phyloP scores from a whole-genome alignment of 2,888 invertebrate genomes.

The Andrena bicolor region DNA sequence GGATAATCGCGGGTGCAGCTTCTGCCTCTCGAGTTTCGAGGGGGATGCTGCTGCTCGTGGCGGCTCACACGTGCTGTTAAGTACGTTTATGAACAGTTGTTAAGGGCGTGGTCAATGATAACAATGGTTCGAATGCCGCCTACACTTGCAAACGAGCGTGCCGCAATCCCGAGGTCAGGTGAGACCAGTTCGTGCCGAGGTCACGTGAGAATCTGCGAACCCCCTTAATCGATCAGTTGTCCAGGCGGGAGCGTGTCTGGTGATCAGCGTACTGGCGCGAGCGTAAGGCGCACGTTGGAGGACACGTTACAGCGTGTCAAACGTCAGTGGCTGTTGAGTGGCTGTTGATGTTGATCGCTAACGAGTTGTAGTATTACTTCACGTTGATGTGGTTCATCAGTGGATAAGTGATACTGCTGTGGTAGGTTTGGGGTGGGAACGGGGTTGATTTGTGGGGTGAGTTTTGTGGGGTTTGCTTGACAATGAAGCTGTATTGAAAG shows the following conservation, averaged over 20 bases:
- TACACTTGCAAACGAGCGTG: conserved; percentile 14
- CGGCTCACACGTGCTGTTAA: conserved; percentile 61
- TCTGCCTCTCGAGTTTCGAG: conserved; percentile 36
- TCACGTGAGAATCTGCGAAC: not conserved
- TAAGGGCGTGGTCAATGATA: conserved; percentile 58
- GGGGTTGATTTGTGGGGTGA: too few relatives aligned
- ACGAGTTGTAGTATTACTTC: too few relatives aligned
- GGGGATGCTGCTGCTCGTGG: conserved; percentile 44
- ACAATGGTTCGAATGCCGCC: conserved; percentile 47
- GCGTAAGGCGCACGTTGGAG: not conserved
- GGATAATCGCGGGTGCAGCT: conserved; percentile 29
- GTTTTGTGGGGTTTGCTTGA: too few relatives aligned
- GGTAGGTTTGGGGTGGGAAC: too few relatives aligned
- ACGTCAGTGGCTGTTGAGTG: not conserved
- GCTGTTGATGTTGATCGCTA: conserved; percentile 4
- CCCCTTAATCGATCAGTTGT: not conserved
- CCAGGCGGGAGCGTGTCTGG: not conserved
- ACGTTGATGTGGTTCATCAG: too few relatives aligned
- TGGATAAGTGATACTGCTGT: too few relatives aligned
- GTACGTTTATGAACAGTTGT: conserved; percentile 60
- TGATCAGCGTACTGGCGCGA: not conserved
- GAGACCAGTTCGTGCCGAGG: conserved; percentile 9
- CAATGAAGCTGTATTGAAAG: too few relatives aligned
- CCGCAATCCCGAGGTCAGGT: not conserved
- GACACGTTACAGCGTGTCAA: not conserved